Base-by-base conservation (phyloP, 1,140 invertebrate species). In the Mercenaria mercenaria region DNA sequence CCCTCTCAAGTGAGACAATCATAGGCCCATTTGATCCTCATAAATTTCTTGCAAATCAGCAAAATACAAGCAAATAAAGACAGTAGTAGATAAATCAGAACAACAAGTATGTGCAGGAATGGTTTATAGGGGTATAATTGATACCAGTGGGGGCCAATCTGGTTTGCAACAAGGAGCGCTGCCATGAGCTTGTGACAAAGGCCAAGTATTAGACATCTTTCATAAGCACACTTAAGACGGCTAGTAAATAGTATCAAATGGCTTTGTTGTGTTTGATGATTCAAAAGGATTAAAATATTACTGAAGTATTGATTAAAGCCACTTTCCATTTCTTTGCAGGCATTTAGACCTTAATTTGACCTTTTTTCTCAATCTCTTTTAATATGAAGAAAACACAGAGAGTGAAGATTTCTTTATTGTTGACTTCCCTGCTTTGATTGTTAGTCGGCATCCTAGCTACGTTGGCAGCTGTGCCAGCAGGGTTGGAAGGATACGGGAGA, bases 301-400 rank as follows among this genome's bases (percentile, higher is more conserved):
- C 59, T 64, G 59, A 64, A 26, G 29, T 64, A 64, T 64, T 64
- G 59, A 64, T 64, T 64, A 64, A 8, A 26, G 29, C n/a, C 26
- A 64, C 59, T 64, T 64, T 64, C 59, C 59, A 29, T 64, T 56
- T 64, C 59, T 64, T 64, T 64, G 59, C 59, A n/a, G 59, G 59
- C 26, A 64, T 64, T n/a, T n/a, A 29, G 59, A 64, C 59, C 59
- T 64, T n/a, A 29, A 29, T 29, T 64, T 64, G 59, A 64, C 59
- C 59, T 29, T 64, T 1, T 64, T 64, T 64, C 59, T 8, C 26
- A 26, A 64, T 29, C 26, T 29, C 26, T 64, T 64, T 64, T n/a
- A 64, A n/a, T n/a, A n/a, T n/a, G n/a, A 29, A 15, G 6, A n/a
- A 26, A 59, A 64, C n/a, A 64, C n/a, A 29, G 15, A 64, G 59